Evolutionary conservation across 2,888 invertebrate genomes (phyloP), one percentile per base, ranked within the genome.

Genomic region (Clusia tigrina): DNA sequence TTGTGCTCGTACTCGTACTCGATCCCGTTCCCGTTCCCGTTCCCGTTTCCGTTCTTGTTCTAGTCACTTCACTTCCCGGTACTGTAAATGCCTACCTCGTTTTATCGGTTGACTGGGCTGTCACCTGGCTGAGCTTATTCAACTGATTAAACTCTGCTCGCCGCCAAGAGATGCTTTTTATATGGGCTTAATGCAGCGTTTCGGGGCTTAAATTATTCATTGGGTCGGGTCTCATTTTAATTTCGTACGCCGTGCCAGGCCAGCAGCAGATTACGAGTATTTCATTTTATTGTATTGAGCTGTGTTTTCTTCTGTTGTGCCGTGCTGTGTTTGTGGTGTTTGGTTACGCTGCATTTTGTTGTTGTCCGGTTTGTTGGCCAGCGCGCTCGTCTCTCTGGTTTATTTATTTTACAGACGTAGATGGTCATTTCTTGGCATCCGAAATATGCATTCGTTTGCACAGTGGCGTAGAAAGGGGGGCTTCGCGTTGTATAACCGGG

Each of bases 121-220:
- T 77, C 70, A 68, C 68, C 74, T 67, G 67, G 60, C 70, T 73
- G 70, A 79, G 81, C 81, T 78, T 72, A 72, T 71, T 71, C 70
- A 67, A 73, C 73, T 80, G 81, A 80, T 81, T 80, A 80, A 80
- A 80, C 80, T 77, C 78, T 74, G 76, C 74, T 71, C 72, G 70
- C 68, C 67, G 69, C 64, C 71, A 71, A 72, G 78, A 80, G 80
- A 80, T 80, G 81, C 81, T 79, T 81, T 80, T 80, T 80, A 80
- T 80, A 80, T 69, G 69, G 56, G 52, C 38, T 48, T 48, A 63
- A 64, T 65, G 66, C 60, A 53, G 65, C 51, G 62, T 57, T 62
- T 67, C 52, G 56, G 26, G 58, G 17, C 26, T 53, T 52, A 62
- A 56, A 32, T 38, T 48, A 48, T 48, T 22, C 42, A 62, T 62